Base-by-base conservation (phyloP, 2,797 vertebrate species). In the Numenius phaeopus region DNA sequence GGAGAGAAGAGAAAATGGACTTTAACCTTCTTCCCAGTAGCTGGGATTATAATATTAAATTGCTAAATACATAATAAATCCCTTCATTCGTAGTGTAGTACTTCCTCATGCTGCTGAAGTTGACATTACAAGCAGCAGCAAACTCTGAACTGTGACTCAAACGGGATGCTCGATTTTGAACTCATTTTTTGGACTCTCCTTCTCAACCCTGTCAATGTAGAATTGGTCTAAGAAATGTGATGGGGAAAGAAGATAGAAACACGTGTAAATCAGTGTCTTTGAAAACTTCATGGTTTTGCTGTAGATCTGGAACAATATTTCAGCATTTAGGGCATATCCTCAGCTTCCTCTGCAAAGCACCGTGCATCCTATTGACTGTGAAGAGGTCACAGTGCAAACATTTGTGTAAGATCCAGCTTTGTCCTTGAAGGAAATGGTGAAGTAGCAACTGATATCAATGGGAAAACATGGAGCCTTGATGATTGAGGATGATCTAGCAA, bases 11-110 rank as follows among this genome's bases (percentile, higher is more conserved):
- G 8, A 50, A 94, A 89, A 62, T 52, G 34, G 47, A 67, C 55
- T 82, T 90, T 18, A 94, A 79, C 76, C 30, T 91, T 78, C 52
- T 87, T 91, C n/a, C 26, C 34, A 26, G 7, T 50, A 71, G 59
- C 49, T 72, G 46, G 47, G 34, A 64, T 95, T 93, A 67, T 77
- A 64, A 55, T 67, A 39, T 82, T 79, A 59, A 87, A 78, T 83
- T 91, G 47, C 73, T 87, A 46, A 83, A 77, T 87, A 47, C n/a
- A 22, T 84, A 83, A 79, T 82, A 91, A 94, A 76, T 70, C 40
- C 32, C 39, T 67, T 66, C 16, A 27, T 76, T 94, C 27, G 57
- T 42, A 30, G 42, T 44, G 24, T 37, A 59, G 47, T 62, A 32
- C 52, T 87, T 89, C n/a, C 67, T 67, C 29, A 9, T 46, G 50